These are phyloP conservation scores for Ornithorhynchus anatinus DNA, from an alignment of 2,113 vertebrate species.

Conservation along the genomic window DNA sequence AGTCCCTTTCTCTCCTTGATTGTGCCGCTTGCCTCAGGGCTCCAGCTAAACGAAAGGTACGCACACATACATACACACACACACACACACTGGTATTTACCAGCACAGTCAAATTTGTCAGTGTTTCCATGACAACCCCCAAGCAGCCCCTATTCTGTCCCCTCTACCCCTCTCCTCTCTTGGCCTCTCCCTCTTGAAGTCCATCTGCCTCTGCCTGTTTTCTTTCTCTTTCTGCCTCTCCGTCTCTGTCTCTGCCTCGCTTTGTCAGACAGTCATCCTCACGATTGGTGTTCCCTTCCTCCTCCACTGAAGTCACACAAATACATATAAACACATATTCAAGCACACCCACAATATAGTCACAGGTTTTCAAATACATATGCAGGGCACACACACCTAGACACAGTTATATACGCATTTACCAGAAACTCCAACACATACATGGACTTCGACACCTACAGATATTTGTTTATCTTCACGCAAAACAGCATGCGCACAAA, in stretches of 20 bases:
- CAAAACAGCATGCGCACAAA: too few relatives aligned
- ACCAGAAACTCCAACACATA: too few relatives aligned
- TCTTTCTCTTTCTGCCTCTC: not conserved
- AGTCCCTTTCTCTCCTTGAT: not conserved
- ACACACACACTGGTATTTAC: not conserved
- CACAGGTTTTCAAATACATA: too few relatives aligned
- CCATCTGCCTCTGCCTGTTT: not conserved
- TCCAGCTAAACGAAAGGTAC: not conserved
- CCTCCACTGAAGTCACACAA: too few relatives aligned
- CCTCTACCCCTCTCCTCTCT: not conserved
- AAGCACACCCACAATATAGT: too few relatives aligned
- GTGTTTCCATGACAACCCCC: conserved; percentile 56
- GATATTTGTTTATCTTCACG: too few relatives aligned
- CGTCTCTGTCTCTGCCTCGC: not conserved
- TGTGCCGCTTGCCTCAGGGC: not conserved
- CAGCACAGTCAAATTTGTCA: conserved; percentile 23
- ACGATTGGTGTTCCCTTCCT: too few relatives aligned
- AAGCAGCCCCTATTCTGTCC: conserved; percentile 14
- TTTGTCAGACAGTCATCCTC: too few relatives aligned
- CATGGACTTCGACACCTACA: too few relatives aligned
- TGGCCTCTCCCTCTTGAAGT: not conserved
- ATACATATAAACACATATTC: too few relatives aligned
- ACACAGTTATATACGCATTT: too few relatives aligned
- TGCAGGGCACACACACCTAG: too few relatives aligned
- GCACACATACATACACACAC: not conserved